phyloP scores from a whole-genome alignment of 2,888 invertebrate species.

The Schizaphis graminum region DNA sequence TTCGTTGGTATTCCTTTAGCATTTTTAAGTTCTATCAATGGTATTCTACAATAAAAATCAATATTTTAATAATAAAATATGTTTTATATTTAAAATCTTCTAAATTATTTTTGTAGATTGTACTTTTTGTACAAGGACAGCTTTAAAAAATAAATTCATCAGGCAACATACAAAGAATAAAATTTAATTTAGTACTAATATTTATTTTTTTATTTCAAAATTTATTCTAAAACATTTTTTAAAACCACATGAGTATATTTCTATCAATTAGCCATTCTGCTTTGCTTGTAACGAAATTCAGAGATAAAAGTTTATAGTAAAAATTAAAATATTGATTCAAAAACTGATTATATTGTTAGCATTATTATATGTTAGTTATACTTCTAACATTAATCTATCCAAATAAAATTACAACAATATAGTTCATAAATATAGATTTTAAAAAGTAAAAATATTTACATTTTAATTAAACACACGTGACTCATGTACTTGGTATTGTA shows the following conservation, averaged over 20 bases:
- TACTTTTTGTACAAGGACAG: not conserved
- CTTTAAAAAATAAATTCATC: not conserved
- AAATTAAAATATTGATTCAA: not conserved
- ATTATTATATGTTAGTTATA: too few relatives aligned
- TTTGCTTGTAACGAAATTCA: not conserved
- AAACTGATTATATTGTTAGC: not conserved
- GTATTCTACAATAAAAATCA: slow-evolving; percentile 74
- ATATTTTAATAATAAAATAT: not conserved
- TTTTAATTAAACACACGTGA: not conserved
- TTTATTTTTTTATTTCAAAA: not conserved
- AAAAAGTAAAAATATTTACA: not conserved
- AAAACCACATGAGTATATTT: not conserved
- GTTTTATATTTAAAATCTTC: not conserved
- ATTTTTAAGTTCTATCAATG: slow-evolving; percentile 80
- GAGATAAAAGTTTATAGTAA: not conserved
- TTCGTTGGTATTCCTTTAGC: slow-evolving; percentile 84
- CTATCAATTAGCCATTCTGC: not conserved
- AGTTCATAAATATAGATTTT: too few relatives aligned
- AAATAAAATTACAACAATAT: too few relatives aligned
- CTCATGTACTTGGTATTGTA: not conserved
- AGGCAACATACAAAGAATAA: not conserved
- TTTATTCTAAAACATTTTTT: not conserved
- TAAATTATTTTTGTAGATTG: not conserved
- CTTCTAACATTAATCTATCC: too few relatives aligned
- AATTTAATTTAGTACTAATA: not conserved